These are phyloP conservation scores for Typhlichthys subterraneus DNA, from an alignment of 2,797 vertebrate genomes.

Conservation along the genomic window DNA sequence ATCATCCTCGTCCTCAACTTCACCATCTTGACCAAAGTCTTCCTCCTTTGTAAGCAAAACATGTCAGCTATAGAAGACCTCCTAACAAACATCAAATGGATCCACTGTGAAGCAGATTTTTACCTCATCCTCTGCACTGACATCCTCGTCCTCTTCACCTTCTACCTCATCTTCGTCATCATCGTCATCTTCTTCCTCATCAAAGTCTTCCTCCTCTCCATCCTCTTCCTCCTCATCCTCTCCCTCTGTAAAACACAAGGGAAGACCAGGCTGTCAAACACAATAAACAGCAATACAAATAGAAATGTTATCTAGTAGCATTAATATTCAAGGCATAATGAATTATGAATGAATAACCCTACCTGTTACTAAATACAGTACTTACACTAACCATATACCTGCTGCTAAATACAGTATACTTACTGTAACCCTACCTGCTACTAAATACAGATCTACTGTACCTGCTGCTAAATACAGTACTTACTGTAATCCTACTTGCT, in stretches of 20 bases:
- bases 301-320: no score
- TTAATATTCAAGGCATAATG: no score
- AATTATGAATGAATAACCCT: no score
- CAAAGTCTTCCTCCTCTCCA: conserved; percentile 84
- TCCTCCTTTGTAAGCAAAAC: conserved; percentile 75
- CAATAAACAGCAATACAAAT: not conserved
- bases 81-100: not conserved
- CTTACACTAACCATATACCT: no score
- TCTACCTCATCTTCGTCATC: conserved; percentile 87
- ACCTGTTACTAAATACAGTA: no score
- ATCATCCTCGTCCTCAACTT: conserved; percentile 85
- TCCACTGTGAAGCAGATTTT: not conserved
- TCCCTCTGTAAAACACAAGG: conserved; percentile 69
- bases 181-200: conserved; percentile 88
- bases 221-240: conserved; percentile 85
- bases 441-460: no score
- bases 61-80: not conserved
- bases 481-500: no score
- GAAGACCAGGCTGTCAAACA: conserved; percentile 1
- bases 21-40: conserved; percentile 84
- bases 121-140: no score
- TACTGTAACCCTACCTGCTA: no score
- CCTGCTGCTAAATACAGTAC: no score
- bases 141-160: no score
- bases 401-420: no score